A percentile compares a stretch with the other conserved stretches of the same genome.
These are phyloP conservation scores for Novumbra hubbsi DNA, from an alignment of 2,797 vertebrate genomes.

Conservation along the genomic window DNA sequence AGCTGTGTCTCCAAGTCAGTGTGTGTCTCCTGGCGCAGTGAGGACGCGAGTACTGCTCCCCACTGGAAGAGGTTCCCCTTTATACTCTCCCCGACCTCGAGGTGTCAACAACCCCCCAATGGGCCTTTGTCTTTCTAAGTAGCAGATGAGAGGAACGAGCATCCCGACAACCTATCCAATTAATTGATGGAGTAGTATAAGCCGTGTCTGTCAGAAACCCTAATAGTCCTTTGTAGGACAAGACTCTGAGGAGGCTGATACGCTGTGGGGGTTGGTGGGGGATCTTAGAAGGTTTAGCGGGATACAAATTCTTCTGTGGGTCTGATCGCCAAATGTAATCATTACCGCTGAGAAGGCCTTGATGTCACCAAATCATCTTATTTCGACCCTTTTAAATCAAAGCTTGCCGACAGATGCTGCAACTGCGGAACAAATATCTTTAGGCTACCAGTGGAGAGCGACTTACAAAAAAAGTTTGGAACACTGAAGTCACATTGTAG, in stretches of 20 bases:
- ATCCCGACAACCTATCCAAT: constrained; percentile 81
- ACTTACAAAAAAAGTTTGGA: constrained; percentile 15
- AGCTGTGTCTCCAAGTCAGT: constrained; percentile 34
- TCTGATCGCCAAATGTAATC: constrained; percentile 75
- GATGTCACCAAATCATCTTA: constrained; percentile 78
- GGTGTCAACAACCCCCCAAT: constrained; percentile 76
- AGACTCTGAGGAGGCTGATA: constrained; percentile 69
- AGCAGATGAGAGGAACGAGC: constrained; percentile 80
- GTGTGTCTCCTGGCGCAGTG: constrained; percentile 37
- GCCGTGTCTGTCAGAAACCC: constrained; percentile 79
- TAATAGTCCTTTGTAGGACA: constrained; percentile 73
- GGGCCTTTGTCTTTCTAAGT: constrained; percentile 79
- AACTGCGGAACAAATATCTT: constrained; percentile 69
- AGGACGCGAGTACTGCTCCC: constrained; percentile 42
- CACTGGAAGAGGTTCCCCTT: constrained; percentile 37
- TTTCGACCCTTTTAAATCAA: constrained; percentile 67
- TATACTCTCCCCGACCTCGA: constrained; percentile 67
- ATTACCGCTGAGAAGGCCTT: constrained; percentile 76
- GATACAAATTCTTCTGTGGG: constrained; percentile 79
- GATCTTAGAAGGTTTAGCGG: constrained; percentile 63
- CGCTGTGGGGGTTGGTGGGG: constrained; percentile 52
- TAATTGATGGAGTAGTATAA: constrained; percentile 82
- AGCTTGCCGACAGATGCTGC: constrained; percentile 64
- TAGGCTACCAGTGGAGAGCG: constrained; percentile 38
- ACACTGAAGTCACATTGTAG: constrained; percentile 33